Base-by-base conservation (phyloP, 2,797 vertebrate species). In the Antennarius maculatus region DNA sequence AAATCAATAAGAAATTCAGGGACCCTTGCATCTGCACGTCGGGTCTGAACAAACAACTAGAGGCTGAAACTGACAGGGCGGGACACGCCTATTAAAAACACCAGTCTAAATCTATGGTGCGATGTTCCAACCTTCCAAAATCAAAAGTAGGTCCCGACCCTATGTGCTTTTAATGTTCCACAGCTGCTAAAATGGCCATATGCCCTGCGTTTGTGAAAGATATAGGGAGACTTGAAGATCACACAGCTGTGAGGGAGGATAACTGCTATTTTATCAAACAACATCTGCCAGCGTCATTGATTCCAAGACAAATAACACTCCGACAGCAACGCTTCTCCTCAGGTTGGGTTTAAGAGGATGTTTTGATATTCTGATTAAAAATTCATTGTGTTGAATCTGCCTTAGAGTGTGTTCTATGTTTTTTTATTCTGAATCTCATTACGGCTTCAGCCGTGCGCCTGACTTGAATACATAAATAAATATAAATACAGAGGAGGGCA, bases 361-460 rank as follows among this genome's bases (percentile, higher is more conserved):
- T 88, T 88, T 91, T 92, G 86, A 93, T 89, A 92, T 91, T 85
- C 81, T 71, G 71, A 91, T 93, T 90, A 92, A 93, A 92, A 86
- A 92, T 93, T 79, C 67, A 92, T 91, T 81, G 74, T 91, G 85
- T 91, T 89, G 87, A 88, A 90, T 91, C 84, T 91, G 88, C 85
- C 86, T 91, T 41, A 41, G 66, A 90, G 86, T 88, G 77, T 81
- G 81, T 66, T 80, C 73, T 76, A 77, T 82, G 77, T 87, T 87
- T 46, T 84, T 80, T 68, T 67, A 67, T 83, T 82, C 68, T 84
- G 77, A 80, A 88, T 89, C 84, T 90, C 85, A 86, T 89, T 87
- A 85, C 64, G 62, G 76, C 74, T 71, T 74, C 51, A 79, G 80
- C 69, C 70, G 80, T 60, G 52, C 8, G 56, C 67, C 69, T 61